Evolutionary conservation across 1,140 invertebrate genomes (phyloP).

Genomic region (Armadillidium nasatum): DNA sequence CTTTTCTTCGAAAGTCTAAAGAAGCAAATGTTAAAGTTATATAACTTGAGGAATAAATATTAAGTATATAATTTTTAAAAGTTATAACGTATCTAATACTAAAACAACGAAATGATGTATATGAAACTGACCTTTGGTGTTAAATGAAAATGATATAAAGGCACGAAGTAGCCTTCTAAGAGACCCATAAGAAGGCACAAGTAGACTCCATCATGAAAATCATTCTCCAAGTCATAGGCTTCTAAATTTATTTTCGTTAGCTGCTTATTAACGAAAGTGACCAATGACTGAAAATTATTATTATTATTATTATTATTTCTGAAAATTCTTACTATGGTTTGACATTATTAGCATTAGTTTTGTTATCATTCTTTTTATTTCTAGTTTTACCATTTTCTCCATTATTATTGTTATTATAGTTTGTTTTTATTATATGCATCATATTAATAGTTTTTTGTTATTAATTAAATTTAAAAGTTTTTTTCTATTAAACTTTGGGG

Average conservation of each 20-base stretch:
- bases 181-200: conserved; percentile 91
- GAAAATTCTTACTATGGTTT: too few species aligned
- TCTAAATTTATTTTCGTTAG: conserved; percentile 94
- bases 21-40: not conserved
- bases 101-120: conserved; percentile 19
- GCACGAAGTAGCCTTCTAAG: conserved; percentile 96
- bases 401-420: too few species aligned
- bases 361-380: too few species aligned
- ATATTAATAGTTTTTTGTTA: too few species aligned
- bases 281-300: conserved; percentile 62
- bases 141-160: conserved; percentile 88
- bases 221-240: conserved; percentile 84
- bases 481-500: too few species aligned
- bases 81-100: conserved; percentile 16
- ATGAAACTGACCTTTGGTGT: conserved; percentile 74
- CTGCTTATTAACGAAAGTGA: conserved; percentile 98
- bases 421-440: too few species aligned
- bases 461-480: too few species aligned
- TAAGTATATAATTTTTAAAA: conserved; percentile 27
- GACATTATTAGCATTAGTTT: too few species aligned
- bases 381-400: too few species aligned
- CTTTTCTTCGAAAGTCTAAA: conserved; percentile 71
- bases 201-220: conserved; percentile 97
- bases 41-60: conserved; percentile 40
- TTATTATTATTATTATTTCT: too few species aligned